A percentile compares a stretch with the other conserved stretches of the same genome.
These are phyloP conservation scores for Volucella bombylans DNA, from an alignment of 2,888 invertebrate genomes.

Conservation along the genomic window DNA sequence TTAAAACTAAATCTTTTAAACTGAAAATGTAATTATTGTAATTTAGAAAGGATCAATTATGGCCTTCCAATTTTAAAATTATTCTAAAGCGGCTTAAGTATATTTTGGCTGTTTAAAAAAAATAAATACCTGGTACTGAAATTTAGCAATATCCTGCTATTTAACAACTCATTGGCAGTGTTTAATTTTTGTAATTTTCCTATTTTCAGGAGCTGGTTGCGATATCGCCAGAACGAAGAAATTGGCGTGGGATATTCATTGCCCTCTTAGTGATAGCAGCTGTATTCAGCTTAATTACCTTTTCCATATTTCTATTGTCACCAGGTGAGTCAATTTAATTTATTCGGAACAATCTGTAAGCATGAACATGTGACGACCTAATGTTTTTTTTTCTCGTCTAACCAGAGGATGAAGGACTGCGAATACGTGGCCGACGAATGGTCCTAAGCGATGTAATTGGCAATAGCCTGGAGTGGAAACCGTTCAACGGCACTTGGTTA, in stretches of 20 bases:
- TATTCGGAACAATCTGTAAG: neutral
- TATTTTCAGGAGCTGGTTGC: slow-evolving; percentile 92
- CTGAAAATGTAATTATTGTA: too few relatives aligned
- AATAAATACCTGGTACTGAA: too few relatives aligned
- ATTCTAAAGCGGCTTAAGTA: too few relatives aligned
- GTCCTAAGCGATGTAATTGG: slow-evolving; percentile 87
- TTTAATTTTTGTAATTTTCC: neutral
- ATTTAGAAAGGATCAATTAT: too few relatives aligned
- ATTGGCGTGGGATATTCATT: slow-evolving; percentile 97
- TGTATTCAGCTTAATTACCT: slow-evolving; percentile 93
- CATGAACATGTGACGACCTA: neutral
- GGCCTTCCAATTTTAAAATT: too few relatives aligned
- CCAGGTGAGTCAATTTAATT: slow-evolving; percentile 83
- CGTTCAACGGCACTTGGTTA: slow-evolving; percentile 91
- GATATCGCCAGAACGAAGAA: slow-evolving; percentile 92
- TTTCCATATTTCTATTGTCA: slow-evolving; percentile 94
- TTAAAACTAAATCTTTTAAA: too few relatives aligned
- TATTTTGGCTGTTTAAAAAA: too few relatives aligned
- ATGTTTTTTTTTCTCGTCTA: neutral
- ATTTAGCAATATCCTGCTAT: too few relatives aligned
- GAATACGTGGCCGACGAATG: slow-evolving; percentile 87
- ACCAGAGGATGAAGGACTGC: slow-evolving; percentile 85
- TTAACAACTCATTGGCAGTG: too few relatives aligned
- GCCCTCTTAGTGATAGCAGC: slow-evolving; percentile 94
- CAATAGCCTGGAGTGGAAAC: slow-evolving; percentile 84